These are phyloP conservation scores for Indri indri DNA, from an alignment of 2,113 vertebrate genomes.

Conservation along the genomic window DNA sequence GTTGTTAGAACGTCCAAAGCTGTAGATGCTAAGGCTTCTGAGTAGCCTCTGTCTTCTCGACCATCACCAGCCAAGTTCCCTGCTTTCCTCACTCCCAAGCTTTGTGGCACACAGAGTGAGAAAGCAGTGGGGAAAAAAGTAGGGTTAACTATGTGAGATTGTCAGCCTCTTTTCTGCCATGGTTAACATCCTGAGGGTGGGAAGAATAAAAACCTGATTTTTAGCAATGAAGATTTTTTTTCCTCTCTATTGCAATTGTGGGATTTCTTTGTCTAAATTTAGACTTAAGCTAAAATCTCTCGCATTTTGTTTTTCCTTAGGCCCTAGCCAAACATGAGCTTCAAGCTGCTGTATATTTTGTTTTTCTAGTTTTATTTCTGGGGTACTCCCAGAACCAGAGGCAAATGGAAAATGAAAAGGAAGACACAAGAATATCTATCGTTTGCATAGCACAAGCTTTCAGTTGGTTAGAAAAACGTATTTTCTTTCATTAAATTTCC, in stretches of 20 bases:
- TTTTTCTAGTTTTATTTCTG: not conserved
- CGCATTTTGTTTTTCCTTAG: not conserved
- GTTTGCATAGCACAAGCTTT: not conserved
- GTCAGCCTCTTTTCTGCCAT: not conserved
- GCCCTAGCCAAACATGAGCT: not conserved
- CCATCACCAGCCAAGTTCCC: not conserved
- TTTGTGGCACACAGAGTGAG: not conserved
- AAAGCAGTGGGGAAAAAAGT: not conserved
- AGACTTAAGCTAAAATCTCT: not conserved
- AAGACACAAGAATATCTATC: conserved; percentile 42
- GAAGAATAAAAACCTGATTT: not conserved
- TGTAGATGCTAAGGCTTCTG: not conserved
- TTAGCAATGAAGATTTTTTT: not conserved
- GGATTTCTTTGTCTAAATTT: conserved; percentile 2
- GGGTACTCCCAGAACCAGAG: conserved; percentile 17
- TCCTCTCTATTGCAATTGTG: not conserved
- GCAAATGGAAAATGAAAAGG: conserved; percentile 49
- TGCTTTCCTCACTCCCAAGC: not conserved
- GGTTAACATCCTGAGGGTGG: not conserved
- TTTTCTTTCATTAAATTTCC: conserved; percentile 44
- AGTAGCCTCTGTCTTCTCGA: not conserved
- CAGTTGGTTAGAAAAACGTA: not conserved
- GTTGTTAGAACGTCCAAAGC: not conserved
- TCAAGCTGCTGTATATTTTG: not conserved
- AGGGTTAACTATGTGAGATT: not conserved